Evolutionary conservation across 1,140 invertebrate species (phyloP).

Genomic region (Drosophila paulistorum): DNA sequence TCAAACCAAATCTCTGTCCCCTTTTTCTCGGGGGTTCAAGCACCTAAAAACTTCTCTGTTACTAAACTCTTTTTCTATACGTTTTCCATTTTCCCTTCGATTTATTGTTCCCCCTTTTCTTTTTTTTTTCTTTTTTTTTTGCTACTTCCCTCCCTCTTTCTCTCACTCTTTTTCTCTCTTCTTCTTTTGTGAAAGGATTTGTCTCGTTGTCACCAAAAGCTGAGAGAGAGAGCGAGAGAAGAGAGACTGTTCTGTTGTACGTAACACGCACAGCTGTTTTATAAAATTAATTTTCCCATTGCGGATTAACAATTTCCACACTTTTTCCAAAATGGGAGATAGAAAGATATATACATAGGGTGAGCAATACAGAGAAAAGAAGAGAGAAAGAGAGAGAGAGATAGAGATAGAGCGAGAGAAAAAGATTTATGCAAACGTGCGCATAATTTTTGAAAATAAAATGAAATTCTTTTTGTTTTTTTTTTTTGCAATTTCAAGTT

Average conservation of each 20-base stretch:
- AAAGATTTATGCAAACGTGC: conserved; percentile 47
- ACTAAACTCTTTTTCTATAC: conserved; percentile 47
- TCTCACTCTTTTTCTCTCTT: not conserved
- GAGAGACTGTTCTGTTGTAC: not conserved
- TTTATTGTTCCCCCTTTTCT: not conserved
- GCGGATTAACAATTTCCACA: conserved; percentile 79
- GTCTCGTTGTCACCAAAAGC: conserved; percentile 52
- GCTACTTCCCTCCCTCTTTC: not conserved
- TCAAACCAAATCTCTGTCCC: conserved; percentile 9
- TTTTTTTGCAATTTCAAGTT: conserved; percentile 11
- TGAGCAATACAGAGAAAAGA: no score
- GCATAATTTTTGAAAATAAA: conserved; percentile 58
- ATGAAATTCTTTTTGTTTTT: conserved; percentile 18
- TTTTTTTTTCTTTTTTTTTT: not conserved
- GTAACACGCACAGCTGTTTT: conserved; percentile 70
- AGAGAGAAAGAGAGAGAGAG: not conserved
- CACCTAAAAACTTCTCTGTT: conserved; percentile 50
- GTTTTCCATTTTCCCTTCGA: conserved; percentile 42
- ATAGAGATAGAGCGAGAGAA: not conserved
- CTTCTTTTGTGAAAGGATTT: conserved; percentile 52
- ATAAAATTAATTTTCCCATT: conserved; percentile 82
- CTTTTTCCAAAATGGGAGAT: conserved; percentile 33
- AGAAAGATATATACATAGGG: conserved; percentile 8
- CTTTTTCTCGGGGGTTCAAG: not conserved
- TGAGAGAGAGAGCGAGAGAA: not conserved